Evolutionary conservation across 1,140 invertebrate species (phyloP).

Genomic region (Elysia chlorotica): DNA sequence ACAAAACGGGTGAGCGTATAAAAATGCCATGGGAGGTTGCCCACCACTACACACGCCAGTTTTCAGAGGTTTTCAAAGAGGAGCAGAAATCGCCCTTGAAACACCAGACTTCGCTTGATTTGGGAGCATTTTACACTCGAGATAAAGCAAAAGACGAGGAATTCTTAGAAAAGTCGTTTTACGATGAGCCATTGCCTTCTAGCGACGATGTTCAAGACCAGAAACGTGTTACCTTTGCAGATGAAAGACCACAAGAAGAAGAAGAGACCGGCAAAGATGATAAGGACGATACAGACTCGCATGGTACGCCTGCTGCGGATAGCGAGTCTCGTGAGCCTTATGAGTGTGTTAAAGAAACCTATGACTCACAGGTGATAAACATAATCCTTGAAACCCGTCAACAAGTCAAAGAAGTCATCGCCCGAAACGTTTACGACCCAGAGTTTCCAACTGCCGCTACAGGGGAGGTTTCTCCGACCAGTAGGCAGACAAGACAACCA

Average conservation of each 20-base stretch:
- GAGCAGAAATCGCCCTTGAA: conserved; percentile 33
- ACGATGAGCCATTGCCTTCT: no score
- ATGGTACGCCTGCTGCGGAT: no score
- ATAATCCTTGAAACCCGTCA: conserved; percentile 46
- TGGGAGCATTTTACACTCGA: conserved; percentile 50
- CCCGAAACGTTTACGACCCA: conserved; percentile 21
- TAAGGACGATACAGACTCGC: conserved; percentile 21
- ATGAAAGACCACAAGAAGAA: conserved; percentile 26
- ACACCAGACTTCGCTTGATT: conserved; percentile 43
- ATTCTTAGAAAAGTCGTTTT: conserved; percentile 16
- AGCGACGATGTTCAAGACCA: no score
- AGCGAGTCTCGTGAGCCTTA: conserved; percentile 50
- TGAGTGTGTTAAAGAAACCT: conserved; percentile 46
- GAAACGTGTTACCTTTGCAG: conserved; percentile 37
- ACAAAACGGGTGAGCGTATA: conserved; percentile 32
- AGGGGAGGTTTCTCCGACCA: no score
- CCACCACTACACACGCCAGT: conserved; percentile 52
- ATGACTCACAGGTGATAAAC: conserved; percentile 49
- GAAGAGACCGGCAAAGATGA: conserved; percentile 2
- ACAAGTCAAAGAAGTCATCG: conserved; percentile 32
- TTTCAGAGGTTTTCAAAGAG: conserved; percentile 48
- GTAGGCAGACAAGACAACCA: background rate
- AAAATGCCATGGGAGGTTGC: conserved; percentile 53
- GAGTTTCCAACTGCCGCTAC: conserved; percentile 29
- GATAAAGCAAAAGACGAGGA: conserved; percentile 27